These are phyloP conservation scores for Rosalia funebris DNA, from an alignment of 2,888 invertebrate species.

Conservation along the genomic window DNA sequence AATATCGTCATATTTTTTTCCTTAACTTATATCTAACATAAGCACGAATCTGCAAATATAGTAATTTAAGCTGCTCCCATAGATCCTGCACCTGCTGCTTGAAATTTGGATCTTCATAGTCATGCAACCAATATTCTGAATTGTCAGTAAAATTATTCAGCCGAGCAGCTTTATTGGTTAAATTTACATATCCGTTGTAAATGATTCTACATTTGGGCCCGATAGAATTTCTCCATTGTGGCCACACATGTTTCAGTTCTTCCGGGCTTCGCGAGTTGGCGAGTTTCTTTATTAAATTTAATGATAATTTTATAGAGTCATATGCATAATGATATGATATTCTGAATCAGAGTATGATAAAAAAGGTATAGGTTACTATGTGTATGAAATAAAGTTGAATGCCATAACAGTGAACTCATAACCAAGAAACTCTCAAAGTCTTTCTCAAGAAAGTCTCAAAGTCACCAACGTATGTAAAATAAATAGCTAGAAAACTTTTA, in stretches of 20 bases:
- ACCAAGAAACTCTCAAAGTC: too few species aligned
- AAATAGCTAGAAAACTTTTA: too few species aligned
- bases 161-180: conserved; percentile 77
- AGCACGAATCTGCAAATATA: conserved; percentile 85
- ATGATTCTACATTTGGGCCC: conserved; percentile 68
- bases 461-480: too few species aligned
- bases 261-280: conserved; percentile 78
- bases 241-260: conserved; percentile 81
- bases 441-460: too few species aligned
- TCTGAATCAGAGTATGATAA: too few species aligned
- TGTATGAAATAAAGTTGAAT: too few species aligned
- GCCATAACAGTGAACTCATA: too few species aligned
- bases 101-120: conserved; percentile 78
- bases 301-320: too few species aligned
- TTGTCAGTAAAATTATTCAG: conserved; percentile 77
- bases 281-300: too few species aligned
- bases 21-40: conserved; percentile 79
- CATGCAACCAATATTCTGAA: conserved; percentile 76
- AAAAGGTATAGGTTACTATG: too few species aligned
- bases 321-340: too few species aligned
- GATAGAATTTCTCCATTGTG: conserved; percentile 80
- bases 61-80: conserved; percentile 80
- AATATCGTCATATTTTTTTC: conserved; percentile 78
- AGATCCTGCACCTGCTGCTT: conserved; percentile 74
- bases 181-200: conserved; percentile 74